Conservation (phyloP, 2,113 vertebrate genomes). For the Solea solea region DNA sequence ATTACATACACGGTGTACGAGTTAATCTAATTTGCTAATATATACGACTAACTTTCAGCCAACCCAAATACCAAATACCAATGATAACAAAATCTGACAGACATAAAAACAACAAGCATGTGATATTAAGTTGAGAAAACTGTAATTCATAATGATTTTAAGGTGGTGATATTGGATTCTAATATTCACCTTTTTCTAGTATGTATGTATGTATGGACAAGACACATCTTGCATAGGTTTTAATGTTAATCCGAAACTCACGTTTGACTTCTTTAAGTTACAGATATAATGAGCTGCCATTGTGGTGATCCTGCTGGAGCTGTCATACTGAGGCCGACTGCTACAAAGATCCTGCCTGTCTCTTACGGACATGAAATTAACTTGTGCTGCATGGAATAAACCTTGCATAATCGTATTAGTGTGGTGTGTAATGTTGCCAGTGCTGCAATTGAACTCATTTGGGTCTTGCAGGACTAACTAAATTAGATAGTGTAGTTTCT, state of each 20-base stretch:
- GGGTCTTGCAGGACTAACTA: not conserved
- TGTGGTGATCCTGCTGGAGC: slow-evolving; percentile 63
- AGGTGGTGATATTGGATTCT: not conserved
- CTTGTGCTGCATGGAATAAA: slow-evolving; percentile 66
- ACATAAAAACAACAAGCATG: not conserved
- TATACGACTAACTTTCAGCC: too few relatives aligned
- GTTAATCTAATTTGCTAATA: too few relatives aligned
- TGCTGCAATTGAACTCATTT: not conserved
- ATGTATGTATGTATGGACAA: not conserved
- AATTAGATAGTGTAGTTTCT: not conserved
- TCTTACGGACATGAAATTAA: slow-evolving; percentile 20
- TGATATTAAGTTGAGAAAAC: not conserved
- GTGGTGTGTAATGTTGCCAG: slow-evolving; percentile 1
- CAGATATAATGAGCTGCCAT: slow-evolving; percentile 66
- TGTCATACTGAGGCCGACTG: slow-evolving; percentile 1
- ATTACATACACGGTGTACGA: too few relatives aligned
- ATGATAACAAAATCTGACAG: not conserved
- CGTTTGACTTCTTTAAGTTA: slow-evolving; percentile 18
- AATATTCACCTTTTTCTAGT: too few relatives aligned
- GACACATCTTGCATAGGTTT: not conserved
- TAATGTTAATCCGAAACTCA: not conserved
- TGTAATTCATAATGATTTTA: not conserved
- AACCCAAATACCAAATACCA: too few relatives aligned
- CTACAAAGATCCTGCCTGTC: slow-evolving; percentile 9
- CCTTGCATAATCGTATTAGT: slow-evolving; percentile 14